Base-by-base conservation (phyloP, 2,113 vertebrate species). In the Tetrax tetrax region DNA sequence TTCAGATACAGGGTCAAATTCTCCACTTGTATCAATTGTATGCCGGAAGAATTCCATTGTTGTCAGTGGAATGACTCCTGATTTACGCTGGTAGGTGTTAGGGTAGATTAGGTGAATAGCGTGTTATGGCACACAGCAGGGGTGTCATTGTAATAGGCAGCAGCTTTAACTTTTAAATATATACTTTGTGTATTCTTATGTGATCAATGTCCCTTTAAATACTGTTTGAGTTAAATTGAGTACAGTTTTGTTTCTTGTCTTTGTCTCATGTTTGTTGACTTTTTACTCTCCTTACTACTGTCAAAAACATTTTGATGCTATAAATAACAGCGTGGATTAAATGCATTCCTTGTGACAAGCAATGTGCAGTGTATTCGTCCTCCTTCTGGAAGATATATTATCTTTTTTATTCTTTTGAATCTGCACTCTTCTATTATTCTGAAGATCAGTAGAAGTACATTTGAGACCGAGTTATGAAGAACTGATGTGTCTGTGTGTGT, bases 301-400 rank as follows among this genome's bases (percentile, higher is more conserved):
- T 97, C 96, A 97, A 96, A 98, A 98, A 64, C 95, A 97, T 97
- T 95, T 96, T 45, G 84, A 97, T 97, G 96, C 97, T 96, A 94
- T 96, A 97, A 98, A 97, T 97, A 98, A 98, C 95, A 97, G 93
- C 94, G 80, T 76, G 88, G 95, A 97, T 97, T 98, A 98, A 97
- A 96, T 96, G 94, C 86, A 97, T 98, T 97, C 96, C 97, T 97
- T 96, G 95, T 97, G 96, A 96, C 97, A 97, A 89, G 95, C 75
- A 93, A 79, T 53, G 90, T 50, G 94, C 95, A 95, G 75, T 77
- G 94, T 92, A 93, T 76, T 96, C 91, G 61, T 96, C 85, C 97
- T 97, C 86, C 92, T 94, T 89, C 96, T 96, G 97, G 96, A 96
- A 97, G 95, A 97, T 88, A 89, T 83, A 95, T 97, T 97, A 96